These are phyloP conservation scores for Exaiptasia diaphana DNA, from an alignment of 64 coral and sea anemone genomes.

Conservation along the genomic window DNA sequence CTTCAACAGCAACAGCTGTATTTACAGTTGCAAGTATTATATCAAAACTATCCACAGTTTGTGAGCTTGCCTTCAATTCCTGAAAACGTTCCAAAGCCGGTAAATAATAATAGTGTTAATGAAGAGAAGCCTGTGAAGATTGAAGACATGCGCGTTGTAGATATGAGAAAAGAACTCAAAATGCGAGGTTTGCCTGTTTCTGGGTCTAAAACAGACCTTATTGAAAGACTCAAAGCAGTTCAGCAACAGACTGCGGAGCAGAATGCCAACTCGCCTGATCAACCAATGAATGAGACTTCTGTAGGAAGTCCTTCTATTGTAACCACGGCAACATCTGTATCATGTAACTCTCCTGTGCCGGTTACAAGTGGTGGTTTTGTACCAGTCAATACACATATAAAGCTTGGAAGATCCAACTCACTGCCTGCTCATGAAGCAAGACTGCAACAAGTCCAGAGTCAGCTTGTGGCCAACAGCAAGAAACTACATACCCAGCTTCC, in stretches of 20 bases:
- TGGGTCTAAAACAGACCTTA: slow-evolving; percentile 88
- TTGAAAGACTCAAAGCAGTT: slow-evolving; percentile 70
- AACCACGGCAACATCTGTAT: not conserved
- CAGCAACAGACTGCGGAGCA: not conserved
- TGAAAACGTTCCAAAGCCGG: slow-evolving; percentile 21
- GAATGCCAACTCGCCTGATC: not conserved
- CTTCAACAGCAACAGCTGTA: slow-evolving; percentile 96
- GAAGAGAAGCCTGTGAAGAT: slow-evolving; percentile 89
- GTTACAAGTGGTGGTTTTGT: not conserved
- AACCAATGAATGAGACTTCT: not conserved
- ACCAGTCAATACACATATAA: not conserved
- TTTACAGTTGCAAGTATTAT: slow-evolving; percentile 91
- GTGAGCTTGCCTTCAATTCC: slow-evolving; percentile 82
- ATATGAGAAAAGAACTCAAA: slow-evolving; percentile 94
- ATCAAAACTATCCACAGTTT: slow-evolving; percentile 97
- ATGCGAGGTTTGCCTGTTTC: slow-evolving; percentile 88
- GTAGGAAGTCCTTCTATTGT: not conserved
- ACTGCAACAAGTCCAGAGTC: slow-evolving; percentile 73
- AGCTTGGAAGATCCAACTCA: slow-evolving; percentile 40
- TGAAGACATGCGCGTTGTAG: slow-evolving; percentile 96
- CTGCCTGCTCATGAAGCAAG: slow-evolving; percentile 27
- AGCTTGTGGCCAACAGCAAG: slow-evolving; percentile 69
- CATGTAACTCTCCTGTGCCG: not conserved
- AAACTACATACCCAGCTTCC: slow-evolving; percentile 48
- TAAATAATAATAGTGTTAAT: slow-evolving; percentile 52